phyloP scores from a whole-genome alignment of 2,888 invertebrate genomes.

The Helobdella robusta region DNA sequence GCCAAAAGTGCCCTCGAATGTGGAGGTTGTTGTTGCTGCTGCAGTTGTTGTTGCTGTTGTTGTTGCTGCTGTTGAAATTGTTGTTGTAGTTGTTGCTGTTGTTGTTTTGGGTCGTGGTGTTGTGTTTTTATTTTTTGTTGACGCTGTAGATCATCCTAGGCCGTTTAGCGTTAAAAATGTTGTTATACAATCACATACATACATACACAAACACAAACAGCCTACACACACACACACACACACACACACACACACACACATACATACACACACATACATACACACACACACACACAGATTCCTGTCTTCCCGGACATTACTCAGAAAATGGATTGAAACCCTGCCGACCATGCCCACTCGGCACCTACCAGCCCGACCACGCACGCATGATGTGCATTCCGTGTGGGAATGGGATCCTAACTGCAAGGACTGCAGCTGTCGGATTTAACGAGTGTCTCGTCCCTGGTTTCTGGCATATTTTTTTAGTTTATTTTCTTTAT shows the following conservation, averaged over 20 bases:
- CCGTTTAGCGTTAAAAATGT: too few species aligned
- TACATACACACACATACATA: constrained; percentile 2
- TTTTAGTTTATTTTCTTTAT: too few species aligned
- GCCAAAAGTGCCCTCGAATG: constrained; percentile 37
- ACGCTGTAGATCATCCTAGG: background rate
- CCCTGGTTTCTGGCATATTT: constrained; percentile 40
- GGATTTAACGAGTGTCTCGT: constrained; percentile 44
- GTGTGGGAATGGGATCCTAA: constrained; percentile 42
- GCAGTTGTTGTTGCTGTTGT: background rate
- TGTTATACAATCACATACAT: background rate
- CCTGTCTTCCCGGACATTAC: constrained; percentile 47
- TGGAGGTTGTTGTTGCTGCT: background rate
- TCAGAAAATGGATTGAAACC: constrained; percentile 47
- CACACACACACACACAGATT: constrained; percentile 38
- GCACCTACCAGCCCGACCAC: constrained; percentile 47
- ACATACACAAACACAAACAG: background rate
- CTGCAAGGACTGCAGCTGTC: constrained; percentile 37
- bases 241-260: constrained; percentile 3
- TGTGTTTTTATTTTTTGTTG: constrained; percentile 26
- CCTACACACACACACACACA: background rate
- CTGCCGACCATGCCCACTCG: constrained; percentile 46
- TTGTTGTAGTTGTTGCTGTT: background rate
- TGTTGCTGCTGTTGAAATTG: constrained; percentile 25
- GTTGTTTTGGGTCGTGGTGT: background rate
- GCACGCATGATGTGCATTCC: constrained; percentile 45